Conservation (phyloP, 2,113 vertebrate genomes). For the Trachemys scripta region DNA sequence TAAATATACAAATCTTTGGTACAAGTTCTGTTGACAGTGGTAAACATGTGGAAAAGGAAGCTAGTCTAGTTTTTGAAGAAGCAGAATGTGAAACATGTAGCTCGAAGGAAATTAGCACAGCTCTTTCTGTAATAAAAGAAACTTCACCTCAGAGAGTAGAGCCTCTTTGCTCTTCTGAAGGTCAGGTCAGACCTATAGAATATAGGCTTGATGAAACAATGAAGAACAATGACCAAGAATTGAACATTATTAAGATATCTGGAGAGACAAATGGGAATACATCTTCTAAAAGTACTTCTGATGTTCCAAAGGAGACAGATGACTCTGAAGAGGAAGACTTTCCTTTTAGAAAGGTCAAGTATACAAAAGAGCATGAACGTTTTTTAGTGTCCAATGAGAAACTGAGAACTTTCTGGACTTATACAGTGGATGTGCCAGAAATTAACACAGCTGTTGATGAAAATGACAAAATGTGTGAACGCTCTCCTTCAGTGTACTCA, state of each 20-base stretch:
- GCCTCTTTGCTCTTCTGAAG: background rate
- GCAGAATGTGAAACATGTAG: slow-evolving; percentile 27
- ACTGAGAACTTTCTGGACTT: background rate
- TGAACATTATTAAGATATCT: background rate
- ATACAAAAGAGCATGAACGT: background rate
- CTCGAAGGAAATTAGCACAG: slow-evolving; percentile 11
- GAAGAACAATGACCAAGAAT: background rate
- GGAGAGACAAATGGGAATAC: background rate
- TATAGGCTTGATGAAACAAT: slow-evolving; percentile 15
- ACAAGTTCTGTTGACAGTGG: background rate
- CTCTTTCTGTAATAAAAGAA: background rate
- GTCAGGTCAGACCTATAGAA: slow-evolving; percentile 41
- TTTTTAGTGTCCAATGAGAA: slow-evolving; percentile 1
- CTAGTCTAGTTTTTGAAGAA: background rate
- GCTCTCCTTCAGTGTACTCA: background rate
- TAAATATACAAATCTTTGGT: background rate
- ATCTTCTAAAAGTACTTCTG: background rate
- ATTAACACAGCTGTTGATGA: background rate
- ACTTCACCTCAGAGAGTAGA: slow-evolving; percentile 8
- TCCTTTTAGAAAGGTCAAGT: background rate
- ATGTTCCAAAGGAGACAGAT: background rate
- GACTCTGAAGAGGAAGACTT: slow-evolving; percentile 54
- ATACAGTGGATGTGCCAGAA: background rate
- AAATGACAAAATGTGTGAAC: background rate
- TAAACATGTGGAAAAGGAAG: background rate